Base-by-base conservation (phyloP, 2,113 vertebrate species). In the Tamias sibiricus region DNA sequence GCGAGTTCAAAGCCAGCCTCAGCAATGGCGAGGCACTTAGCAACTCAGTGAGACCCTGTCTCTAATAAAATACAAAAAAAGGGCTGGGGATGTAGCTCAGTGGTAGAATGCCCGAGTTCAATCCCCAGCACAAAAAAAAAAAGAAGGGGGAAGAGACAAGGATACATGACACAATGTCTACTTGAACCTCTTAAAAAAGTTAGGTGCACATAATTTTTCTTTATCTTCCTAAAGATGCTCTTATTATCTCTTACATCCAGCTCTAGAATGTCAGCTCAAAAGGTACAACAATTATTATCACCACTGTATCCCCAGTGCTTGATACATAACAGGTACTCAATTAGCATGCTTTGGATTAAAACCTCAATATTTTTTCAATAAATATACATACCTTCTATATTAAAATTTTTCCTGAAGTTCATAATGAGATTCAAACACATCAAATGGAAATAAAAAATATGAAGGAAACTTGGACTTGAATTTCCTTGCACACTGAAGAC, bases 231-330 rank as follows among this genome's bases (percentile, higher is more conserved):
- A 93, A 93, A 1, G 87, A 66, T 24, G 32, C 59, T 79, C 85
- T n/a, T 85, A 35, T 40, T 84, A 64, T 35, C 93, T 95, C 62
- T 26, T 90, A 86, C 8, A 59, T 8, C 2, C 3, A 72, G 13
- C 49, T 62, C 35, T 40, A 87, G 44, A 97, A 88, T n/a, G 68
- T 57, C 47, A 81, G 28, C 52, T 95, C 49, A 59, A 92, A 91
- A n/a, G 20, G 26, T 71, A 16, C 59, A 82, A 62, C 20, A 52
- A 62, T 57, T 37, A 92, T 84, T 85, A 96, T 52, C 12, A 77
- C 12, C 64, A 87, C 11, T 20, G 28, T 47, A 87, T 47, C 2
- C 8, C 17, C 68, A 83, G 44, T 30, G 75, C 47, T 66, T 82
- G 37, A 82, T 64, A 96, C 35, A 86, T 3, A 87, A 42, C 1